phyloP scores from a whole-genome alignment of 1,140 invertebrate genomes.

The Saxidomus purpurata region DNA sequence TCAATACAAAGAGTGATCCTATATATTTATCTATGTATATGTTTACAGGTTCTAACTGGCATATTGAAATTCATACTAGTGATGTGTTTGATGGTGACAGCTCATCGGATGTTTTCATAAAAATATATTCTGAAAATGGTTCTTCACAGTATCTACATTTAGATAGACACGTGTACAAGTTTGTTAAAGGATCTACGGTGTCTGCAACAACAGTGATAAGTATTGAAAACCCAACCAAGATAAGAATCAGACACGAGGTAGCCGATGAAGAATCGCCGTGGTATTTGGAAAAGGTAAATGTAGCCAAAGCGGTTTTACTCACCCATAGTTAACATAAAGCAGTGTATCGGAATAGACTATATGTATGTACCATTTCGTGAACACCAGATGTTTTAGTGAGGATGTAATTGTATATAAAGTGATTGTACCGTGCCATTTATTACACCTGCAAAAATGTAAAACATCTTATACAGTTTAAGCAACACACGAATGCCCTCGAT shows the following conservation, averaged over 20 bases:
- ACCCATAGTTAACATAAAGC: no score
- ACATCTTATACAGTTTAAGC: no score
- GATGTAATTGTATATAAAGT: no score
- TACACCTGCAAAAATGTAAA: no score
- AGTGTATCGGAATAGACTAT: no score
- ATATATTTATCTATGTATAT: no score
- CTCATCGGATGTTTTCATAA: neutral
- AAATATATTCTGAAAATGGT: slow-evolving; percentile 15
- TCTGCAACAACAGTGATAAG: neutral
- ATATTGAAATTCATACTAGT: neutral
- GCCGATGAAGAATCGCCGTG: neutral
- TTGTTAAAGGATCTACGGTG: neutral
- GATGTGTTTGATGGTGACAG: neutral
- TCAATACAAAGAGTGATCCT: no score
- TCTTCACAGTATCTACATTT: neutral
- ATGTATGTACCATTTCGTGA: no score
- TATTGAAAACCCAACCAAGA: neutral
- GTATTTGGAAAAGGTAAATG: slow-evolving; percentile 6
- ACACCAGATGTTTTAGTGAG: no score
- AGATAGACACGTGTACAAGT: neutral
- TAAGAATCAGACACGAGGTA: neutral
- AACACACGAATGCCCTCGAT: no score
- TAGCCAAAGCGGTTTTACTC: no score
- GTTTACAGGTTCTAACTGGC: neutral
- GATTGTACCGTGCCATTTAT: no score